phyloP scores from a whole-genome alignment of 2,888 invertebrate species.

The Trachelus stipa region DNA sequence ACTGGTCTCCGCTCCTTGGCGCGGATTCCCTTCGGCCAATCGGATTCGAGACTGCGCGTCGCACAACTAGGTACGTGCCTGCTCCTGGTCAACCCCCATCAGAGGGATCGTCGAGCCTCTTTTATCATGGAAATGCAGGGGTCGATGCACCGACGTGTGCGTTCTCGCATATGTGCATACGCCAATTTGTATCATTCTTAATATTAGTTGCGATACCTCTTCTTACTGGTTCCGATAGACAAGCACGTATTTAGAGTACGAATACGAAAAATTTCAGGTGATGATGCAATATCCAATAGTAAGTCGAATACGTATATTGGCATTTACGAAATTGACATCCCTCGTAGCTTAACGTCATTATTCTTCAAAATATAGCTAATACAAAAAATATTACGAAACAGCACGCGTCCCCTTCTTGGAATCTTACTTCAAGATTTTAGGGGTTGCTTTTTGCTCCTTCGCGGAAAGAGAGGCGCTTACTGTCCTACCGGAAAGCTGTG shows the following conservation, averaged over 20 bases:
- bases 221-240: neutral
- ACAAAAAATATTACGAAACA: neutral
- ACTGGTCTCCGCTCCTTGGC: conserved; percentile 61
- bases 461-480: neutral
- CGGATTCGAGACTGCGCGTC: conserved; percentile 60
- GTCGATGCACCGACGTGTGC: conserved; percentile 7
- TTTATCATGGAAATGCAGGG: conserved; percentile 29
- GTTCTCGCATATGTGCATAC: conserved; percentile 4
- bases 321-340: neutral
- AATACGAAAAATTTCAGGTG: neutral
- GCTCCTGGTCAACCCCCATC: conserved; percentile 8
- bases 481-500: neutral
- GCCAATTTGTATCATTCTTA: neutral
- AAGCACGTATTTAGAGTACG: neutral
- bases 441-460: neutral
- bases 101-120: conserved; percentile 5
- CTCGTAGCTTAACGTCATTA: neutral
- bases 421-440: neutral
- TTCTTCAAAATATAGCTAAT: neutral
- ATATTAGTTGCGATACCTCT: neutral
- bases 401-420: neutral
- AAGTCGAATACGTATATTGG: neutral
- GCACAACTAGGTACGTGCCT: conserved; percentile 28
- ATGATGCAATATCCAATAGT: neutral
- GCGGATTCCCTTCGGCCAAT: conserved; percentile 56